phyloP scores from a whole-genome alignment of 2,888 invertebrate species.

The Carterocephalus palaemon region DNA sequence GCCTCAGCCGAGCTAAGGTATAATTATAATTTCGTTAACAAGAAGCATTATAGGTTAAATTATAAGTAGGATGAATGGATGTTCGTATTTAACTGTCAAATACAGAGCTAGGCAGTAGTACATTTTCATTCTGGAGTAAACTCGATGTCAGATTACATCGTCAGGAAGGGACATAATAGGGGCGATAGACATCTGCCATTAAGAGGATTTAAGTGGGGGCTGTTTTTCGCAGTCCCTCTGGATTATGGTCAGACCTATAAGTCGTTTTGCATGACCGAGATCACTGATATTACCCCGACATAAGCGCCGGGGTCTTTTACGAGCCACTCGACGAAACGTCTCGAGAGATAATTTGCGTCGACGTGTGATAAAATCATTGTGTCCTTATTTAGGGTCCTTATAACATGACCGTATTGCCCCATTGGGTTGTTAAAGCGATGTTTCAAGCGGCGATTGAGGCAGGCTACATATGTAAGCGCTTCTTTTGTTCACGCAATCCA shows the following conservation, averaged over 20 bases:
- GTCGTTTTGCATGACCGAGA: conserved; percentile 59
- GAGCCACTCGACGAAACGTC: conserved; percentile 49
- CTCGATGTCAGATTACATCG: conserved; percentile 13
- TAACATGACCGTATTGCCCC: conserved; percentile 38
- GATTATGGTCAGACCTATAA: conserved; percentile 43
- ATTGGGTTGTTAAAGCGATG: conserved; percentile 46
- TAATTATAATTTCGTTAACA: too few species aligned
- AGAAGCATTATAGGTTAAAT: too few species aligned
- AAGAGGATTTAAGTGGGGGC: conserved; percentile 38
- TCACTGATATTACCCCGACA: conserved; percentile 62
- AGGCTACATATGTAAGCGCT: conserved; percentile 27
- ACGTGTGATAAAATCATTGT: conserved; percentile 60
- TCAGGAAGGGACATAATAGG: conserved; percentile 30
- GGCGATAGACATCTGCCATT: conserved; percentile 44
- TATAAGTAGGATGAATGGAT: too few species aligned
- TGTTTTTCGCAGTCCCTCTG: conserved; percentile 31
- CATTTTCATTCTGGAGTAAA: not conserved
- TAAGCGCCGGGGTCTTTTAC: conserved; percentile 61
- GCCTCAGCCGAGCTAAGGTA: too few species aligned
- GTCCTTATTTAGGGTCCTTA: conserved; percentile 46
- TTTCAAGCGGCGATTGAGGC: conserved; percentile 50
- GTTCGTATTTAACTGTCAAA: too few species aligned
- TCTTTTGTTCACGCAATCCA: conserved; percentile 27
- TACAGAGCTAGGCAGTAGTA: too few species aligned
- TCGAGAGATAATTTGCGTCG: conserved; percentile 59